Percentiles rank a stretch among this genome's conserved stretches.
Evolutionary conservation across 1,140 invertebrate species (phyloP).

Genomic region (Drosophila dunni): DNA sequence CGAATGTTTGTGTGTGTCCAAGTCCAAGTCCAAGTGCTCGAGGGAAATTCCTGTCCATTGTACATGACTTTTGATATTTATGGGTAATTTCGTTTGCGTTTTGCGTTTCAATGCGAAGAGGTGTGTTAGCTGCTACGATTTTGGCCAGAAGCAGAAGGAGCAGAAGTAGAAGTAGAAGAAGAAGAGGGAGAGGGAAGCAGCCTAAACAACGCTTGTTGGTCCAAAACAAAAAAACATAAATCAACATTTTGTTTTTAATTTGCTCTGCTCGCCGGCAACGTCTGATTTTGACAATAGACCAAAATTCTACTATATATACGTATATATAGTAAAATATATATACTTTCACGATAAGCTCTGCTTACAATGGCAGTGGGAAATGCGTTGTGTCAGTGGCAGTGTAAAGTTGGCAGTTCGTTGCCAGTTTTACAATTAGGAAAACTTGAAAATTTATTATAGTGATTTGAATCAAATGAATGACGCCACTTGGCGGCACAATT

Average conservation of each 20-base stretch:
- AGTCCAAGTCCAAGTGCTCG: constrained; percentile 38
- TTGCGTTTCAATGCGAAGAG: constrained; percentile 77
- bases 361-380: constrained; percentile 1
- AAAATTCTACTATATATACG: constrained; percentile 21
- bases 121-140: constrained; percentile 2
- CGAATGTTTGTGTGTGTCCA: constrained; percentile 13
- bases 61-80: constrained; percentile 83
- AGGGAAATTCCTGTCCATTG: constrained; percentile 82
- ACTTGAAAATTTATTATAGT: constrained; percentile 71
- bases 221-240: constrained; percentile 57
- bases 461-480: constrained; percentile 80
- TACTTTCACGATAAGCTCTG: constrained; percentile 40
- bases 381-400: neutral
- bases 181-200: constrained; percentile 6
- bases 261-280: constrained; percentile 51
- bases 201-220: constrained; percentile 12
- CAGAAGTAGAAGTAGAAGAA: neutral
- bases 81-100: constrained; percentile 74
- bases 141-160: constrained; percentile 18
- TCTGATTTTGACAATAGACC: constrained; percentile 74
- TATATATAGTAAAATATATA: constrained; percentile 17
- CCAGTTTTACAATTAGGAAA: constrained; percentile 79
- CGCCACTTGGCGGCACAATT: constrained; percentile 78
- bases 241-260: constrained; percentile 83
- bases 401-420: constrained; percentile 43